These are phyloP conservation scores for Ceratoteleas bidentatus DNA, from an alignment of 1,140 invertebrate species.

Conservation along the genomic window DNA sequence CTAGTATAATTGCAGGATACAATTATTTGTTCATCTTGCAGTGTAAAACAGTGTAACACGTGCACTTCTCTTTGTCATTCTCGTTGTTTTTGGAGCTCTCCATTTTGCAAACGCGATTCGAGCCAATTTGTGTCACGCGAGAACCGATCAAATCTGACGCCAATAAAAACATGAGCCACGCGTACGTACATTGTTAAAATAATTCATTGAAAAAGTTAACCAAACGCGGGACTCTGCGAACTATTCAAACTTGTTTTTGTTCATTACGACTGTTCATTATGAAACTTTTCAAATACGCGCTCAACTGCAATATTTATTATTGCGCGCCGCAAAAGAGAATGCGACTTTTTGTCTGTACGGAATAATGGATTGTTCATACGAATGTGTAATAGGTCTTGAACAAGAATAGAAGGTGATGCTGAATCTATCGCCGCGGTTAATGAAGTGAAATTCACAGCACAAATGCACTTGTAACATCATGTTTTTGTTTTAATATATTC, in stretches of 20 bases:
- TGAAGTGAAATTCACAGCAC: no score
- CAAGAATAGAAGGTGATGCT: no score
- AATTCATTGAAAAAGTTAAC: constrained; percentile 8
- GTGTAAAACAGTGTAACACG: no score
- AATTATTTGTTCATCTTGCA: no score
- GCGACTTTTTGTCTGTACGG: background rate
- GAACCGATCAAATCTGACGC: background rate
- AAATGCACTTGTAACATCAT: no score
- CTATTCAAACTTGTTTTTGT: constrained; percentile 24
- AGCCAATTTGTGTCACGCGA: constrained; percentile 5
- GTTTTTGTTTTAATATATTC: no score
- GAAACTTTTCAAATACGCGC: constrained; percentile 6
- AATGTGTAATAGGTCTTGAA: background rate
- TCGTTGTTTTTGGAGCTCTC: background rate
- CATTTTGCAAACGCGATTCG: background rate
- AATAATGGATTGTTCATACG: background rate
- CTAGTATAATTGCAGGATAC: no score
- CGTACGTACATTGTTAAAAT: constrained; percentile 8
- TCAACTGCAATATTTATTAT: background rate
- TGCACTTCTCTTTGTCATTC: no score
- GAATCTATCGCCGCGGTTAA: no score
- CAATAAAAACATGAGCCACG: constrained; percentile 1
- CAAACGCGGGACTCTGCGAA: background rate
- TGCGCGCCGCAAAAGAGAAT: background rate
- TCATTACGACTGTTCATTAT: constrained; percentile 10